Base-by-base conservation (phyloP, 2,888 invertebrate genomes). In the Hemaris fuciformis region DNA sequence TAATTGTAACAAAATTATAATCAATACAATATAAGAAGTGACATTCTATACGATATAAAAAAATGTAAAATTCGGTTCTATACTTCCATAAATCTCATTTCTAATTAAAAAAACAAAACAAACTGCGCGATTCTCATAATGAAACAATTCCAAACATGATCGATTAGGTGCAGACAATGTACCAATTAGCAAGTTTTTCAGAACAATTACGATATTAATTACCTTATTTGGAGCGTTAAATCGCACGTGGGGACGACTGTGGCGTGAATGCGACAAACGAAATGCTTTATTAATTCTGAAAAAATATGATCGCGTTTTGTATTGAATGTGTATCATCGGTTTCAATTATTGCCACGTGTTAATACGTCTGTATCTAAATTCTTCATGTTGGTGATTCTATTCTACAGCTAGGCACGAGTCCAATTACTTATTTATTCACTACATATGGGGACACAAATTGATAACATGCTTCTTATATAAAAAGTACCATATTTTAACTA, bases 191-290 rank as follows among this genome's bases (percentile, higher is more conserved):
- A 53, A 53, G n/a, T 57, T 63, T 46, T 56, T 59, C 38, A 48
- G 46, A 53, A 38, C 53, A 63, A 60, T 63, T 57, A 61, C 61
- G 53, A 61, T 46, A 56, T 62, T 38, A 63, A 63, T 57, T 59
- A 18, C 34, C 27, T 46, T 58, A 56, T 66, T 68, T 62, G 62
- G 66, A 70, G 68, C 68, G 66, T 66, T 64, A 64, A 66, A 68
- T 66, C 61, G 65, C 65, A 59, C 57, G 57, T 60, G 41, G n/a
- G n/a, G 18, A 61, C 38, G 53, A n/a, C 38, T 7, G 38, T 38
- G n/a, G 38, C 56, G 59, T 48, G 53, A 60, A 65, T 42, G 57
- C 64, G 68, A 68, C 63, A 70, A 64, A 62, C 57, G 57, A 41
- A 63, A 59, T 43, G 43, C 42, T 42, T 27, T 10, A 41, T 13